A percentile compares a stretch with the other conserved stretches of the same genome.
Evolutionary conservation across 1,140 invertebrate species (phyloP).

Genomic region (Globodera rostochiensis): DNA sequence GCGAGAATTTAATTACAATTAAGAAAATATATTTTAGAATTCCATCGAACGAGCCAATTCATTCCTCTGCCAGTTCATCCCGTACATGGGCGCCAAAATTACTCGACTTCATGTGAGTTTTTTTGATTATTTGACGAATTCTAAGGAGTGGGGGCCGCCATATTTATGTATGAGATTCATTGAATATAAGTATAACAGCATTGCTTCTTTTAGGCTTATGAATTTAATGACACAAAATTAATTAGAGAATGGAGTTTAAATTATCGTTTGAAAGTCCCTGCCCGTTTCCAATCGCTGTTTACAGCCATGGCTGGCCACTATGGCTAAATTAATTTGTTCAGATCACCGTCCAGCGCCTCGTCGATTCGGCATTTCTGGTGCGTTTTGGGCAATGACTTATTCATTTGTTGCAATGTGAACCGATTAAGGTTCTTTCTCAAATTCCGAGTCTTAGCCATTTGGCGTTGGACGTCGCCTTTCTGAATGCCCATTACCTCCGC

Average conservation of each 20-base stretch:
- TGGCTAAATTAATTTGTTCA: background rate
- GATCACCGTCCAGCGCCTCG: constrained; percentile 48
- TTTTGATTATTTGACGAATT: background rate
- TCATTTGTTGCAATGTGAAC: background rate
- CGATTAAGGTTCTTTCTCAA: constrained; percentile 6
- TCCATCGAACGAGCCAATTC: constrained; percentile 58
- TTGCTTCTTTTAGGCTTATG: background rate
- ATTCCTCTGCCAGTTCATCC: constrained; percentile 54
- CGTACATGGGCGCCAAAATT: constrained; percentile 54
- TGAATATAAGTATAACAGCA: too few relatives aligned
- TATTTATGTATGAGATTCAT: background rate
- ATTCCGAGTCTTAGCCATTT: constrained; percentile 52
- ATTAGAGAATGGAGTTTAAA: too few relatives aligned
- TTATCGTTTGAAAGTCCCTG: too few relatives aligned
- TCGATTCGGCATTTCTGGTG: constrained; percentile 50
- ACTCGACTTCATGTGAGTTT: constrained; percentile 55
- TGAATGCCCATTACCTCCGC: constrained; percentile 45
- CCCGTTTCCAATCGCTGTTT: background rate
- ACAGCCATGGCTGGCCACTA: background rate
- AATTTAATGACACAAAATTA: too few relatives aligned
- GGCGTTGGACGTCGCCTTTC: constrained; percentile 54
- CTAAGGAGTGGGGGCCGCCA: too few relatives aligned
- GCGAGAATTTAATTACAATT: background rate
- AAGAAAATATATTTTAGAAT: constrained; percentile 36
- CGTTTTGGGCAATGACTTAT: background rate